Base-by-base conservation (phyloP, 2,797 vertebrate genomes). In the Crocidura indochinensis region DNA sequence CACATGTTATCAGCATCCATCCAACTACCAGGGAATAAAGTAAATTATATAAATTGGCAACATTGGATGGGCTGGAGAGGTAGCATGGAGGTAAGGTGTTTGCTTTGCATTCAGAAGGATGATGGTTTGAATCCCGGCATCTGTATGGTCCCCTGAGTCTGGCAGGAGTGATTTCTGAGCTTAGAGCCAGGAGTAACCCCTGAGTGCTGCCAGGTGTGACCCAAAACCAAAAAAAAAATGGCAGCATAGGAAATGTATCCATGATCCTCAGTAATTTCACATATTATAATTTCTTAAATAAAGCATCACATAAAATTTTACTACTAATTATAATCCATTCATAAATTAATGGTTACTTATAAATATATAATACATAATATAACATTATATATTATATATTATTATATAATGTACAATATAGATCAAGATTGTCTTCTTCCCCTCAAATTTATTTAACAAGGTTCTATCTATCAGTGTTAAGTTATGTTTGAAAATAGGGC, bases 1-100 rank as follows among this genome's bases (percentile, higher is more conserved):
- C 15, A 80, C 12, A 62, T 24, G 4, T 68, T 71, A 84, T 15
- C 6, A 92, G 78, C 53, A 27, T 92, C 91, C 67, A 68, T 6
- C 3, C 15, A 88, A 51, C 19, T 75, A 8, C 17, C 24, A 84
- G 29, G 17, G 5, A 74, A 83, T 88, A 83, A 92, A 91, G 62
- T 74, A 93, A 76, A 3, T 78, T 86, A 56, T 38, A 65, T 51
- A 91, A 77, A 17, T 46, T 53, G 29, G 12, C 8, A 80, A 29
- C 69, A 71, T n/a, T 51, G 49, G n/a, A n/a, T n/a, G n/a, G n/a
- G n/a, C n/a, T n/a, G n/a, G n/a, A n/a, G n/a, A n/a, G n/a, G n/a
- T n/a, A n/a, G n/a, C n/a, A n/a, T n/a, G n/a, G n/a, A n/a, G n/a
- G n/a, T n/a, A n/a, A n/a, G n/a, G n/a, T n/a, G n/a, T n/a, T n/a